Evolutionary conservation across 2,113 vertebrate species (phyloP).

Genomic region (Ramphastos sulfuratus): DNA sequence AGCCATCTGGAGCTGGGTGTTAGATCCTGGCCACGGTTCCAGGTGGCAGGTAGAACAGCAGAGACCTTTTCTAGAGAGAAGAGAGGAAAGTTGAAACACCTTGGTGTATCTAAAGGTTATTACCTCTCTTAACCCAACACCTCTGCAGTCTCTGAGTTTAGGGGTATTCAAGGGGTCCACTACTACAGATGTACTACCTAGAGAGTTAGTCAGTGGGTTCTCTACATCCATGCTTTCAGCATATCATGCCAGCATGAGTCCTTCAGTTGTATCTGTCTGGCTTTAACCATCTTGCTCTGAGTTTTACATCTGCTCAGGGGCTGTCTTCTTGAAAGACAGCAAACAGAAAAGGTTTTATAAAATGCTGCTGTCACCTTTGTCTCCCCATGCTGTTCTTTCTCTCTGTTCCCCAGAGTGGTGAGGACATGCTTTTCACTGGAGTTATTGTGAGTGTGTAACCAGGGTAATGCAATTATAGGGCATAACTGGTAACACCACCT

Average conservation of each 20-base stretch:
- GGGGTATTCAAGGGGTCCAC: background rate
- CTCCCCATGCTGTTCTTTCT: background rate
- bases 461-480: conserved; percentile 41
- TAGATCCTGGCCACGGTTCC: background rate
- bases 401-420: background rate
- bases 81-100: background rate
- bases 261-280: background rate
- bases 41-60: background rate
- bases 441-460: conserved; percentile 44
- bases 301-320: background rate
- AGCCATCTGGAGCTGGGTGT: background rate
- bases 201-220: background rate
- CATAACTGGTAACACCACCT: conserved; percentile 53
- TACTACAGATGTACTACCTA: background rate
- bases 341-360: background rate
- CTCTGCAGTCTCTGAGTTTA: accelerated
- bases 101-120: background rate
- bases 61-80: background rate
- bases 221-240: background rate
- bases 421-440: conserved; percentile 16
- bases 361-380: background rate
- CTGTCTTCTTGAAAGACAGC: background rate
- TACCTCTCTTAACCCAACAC: background rate
- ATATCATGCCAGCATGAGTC: background rate
- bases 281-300: accelerated